Evolutionary conservation across 1,140 invertebrate genomes (phyloP).

Genomic region (Oscheius sp.): DNA sequence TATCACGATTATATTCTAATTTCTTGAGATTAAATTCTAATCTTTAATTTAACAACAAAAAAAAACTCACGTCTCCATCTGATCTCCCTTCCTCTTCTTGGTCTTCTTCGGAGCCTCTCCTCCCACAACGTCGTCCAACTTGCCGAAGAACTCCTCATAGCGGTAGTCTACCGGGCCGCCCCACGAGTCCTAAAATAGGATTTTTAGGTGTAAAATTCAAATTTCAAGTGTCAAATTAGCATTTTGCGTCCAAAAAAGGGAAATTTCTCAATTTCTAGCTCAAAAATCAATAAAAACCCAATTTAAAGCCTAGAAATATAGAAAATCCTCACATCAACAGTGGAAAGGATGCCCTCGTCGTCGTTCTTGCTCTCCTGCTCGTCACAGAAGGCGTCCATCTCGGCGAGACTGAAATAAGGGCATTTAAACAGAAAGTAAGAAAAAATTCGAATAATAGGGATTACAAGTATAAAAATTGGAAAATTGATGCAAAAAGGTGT

Average conservation of each 20-base stretch:
- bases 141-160: constrained; percentile 35
- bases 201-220: neutral
- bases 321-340: constrained; percentile 8
- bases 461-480: no score
- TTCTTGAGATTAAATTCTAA: neutral
- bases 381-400: constrained; percentile 22
- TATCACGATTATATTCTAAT: constrained; percentile 65
- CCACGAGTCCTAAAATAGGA: constrained; percentile 16
- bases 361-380: neutral
- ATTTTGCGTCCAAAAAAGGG: neutral
- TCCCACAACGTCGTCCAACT: constrained; percentile 1
- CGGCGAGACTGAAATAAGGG: constrained; percentile 18
- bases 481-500: no score
- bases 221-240: neutral
- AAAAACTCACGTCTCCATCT: constrained; percentile 61
- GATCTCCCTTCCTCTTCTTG: constrained; percentile 57
- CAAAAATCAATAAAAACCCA: neutral
- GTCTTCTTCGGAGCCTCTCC: constrained; percentile 51
- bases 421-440: neutral
- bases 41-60: neutral
- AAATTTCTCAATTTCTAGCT: neutral
- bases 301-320: neutral
- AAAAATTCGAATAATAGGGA: no score
- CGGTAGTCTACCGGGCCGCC: constrained; percentile 25
- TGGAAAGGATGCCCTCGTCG: constrained; percentile 3